Evolutionary conservation across 2,888 invertebrate species (phyloP), one percentile per base, ranked within the genome.

Genomic region (Lymantria dispar): DNA sequence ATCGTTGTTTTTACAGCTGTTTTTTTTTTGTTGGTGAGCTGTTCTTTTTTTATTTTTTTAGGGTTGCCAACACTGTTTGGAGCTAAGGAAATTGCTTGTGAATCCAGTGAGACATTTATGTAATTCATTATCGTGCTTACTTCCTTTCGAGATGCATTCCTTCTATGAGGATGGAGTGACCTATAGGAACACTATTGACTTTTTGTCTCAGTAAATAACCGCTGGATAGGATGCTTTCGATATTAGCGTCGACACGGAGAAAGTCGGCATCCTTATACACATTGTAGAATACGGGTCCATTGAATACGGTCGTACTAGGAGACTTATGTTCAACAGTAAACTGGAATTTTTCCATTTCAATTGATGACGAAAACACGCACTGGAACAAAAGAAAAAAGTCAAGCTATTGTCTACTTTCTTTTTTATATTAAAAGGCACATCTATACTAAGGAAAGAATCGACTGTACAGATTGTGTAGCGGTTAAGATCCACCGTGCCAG

Each of bases 231-330:
- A 82, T 71, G 3, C 54, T 64, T 46, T 74, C 72, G 3, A 82
- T 65, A 44, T 80, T 74, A 1, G 65, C 60, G 29, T 58, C 67
- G 12, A 63, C 55, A 3, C 62, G 61, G 2, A 81, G 55, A 46
- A 81, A 81, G 3, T 74, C 71, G 0, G 81, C 60, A 8, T 75
- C 58, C 48, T 78, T 80, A 43, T 76, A 78, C 0, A 62, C 51
- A 1, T 58, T 36, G 51, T 75, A 78, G 50, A 77, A 79, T 0
- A 57, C 14, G 3, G 54, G 43, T 1, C 52, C 52, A 7, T 43
- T 53, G 43, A 49, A 53, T 7, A 33, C 22, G 0, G 46, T 40
- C 1, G 39, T 29, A 1, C 10, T 8, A n/a, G 29, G 3, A 11
- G 39, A 7, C 7, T 13, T 29, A 12, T 9, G 14, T 10, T 41